Evolutionary conservation across 2,113 vertebrate genomes (phyloP), one percentile per base, ranked within the genome.

Genomic region (Hydrochoerus hydrochaeris): DNA sequence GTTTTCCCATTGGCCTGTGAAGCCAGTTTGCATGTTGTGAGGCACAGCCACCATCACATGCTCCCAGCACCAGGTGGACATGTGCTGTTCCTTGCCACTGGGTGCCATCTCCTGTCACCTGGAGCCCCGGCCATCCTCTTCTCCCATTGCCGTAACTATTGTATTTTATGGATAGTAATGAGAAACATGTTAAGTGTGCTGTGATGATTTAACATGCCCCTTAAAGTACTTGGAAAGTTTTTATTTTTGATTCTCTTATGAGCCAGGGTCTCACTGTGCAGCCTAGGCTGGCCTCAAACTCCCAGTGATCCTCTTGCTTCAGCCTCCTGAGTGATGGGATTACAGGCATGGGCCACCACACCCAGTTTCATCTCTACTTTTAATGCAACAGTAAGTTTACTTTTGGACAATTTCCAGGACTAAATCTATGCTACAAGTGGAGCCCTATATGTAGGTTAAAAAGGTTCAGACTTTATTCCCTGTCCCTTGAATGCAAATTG

Each of bases 141-240:
- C 44, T 17, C 75, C 46, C 22, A 78, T 44, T 28, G 11, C 57
- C 1, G 3, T 14, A 44, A 44, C 17, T 57, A 63, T 35, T 41
- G 9, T 7, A 58, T 58, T 49, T 11, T 38, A 14, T 26, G 24
- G 41, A 44, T 57, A 28, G 41, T 88, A 19, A 17, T 3, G 32
- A 86, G 8, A 35, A 49, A n/a, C 35, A 54, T 57, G 67, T 83
- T 58, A 88, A 85, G 71, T 0, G 1, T 2, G 88, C 75, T 12
- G 0, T 60, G 38, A 58, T n/a, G 30, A 3, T 41, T 91, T 38
- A 57, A 11, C 0, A 11, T 65, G 49, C 38, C 38, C 38, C 38
- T 90, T 65, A 60, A 81, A 60, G 82, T 14, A 54, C 35, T 65
- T 80, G 62, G n/a, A 88, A 46, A 41, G 67, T 67, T n/a, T 71